Evolutionary conservation across 2,113 vertebrate genomes (phyloP), one percentile per base, ranked within the genome.

Genomic region (Misgurnus mizolepis): DNA sequence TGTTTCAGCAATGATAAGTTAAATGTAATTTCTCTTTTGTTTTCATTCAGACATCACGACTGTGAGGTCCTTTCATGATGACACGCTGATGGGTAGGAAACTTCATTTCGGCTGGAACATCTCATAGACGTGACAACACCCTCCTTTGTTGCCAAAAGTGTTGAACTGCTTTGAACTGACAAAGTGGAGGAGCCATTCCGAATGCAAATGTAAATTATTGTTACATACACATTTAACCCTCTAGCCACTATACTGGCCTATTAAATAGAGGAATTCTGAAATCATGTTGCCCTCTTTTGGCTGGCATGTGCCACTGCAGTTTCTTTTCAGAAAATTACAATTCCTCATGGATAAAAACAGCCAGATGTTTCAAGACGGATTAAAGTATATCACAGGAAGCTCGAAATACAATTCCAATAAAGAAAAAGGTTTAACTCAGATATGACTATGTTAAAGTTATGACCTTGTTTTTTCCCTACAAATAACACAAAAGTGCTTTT

Each of bases 241-340:
- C 86, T 87, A 88, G 86, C 88, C 82, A 85, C 84, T 87, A 75
- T 43, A 55, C 72, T 2, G 53, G 76, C 69, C 50, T 68, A 39
- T 72, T 81, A 85, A 80, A 85, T 82, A 12, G 43, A 77, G 84
- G 82, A 91, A 92, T 86, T 91, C 87, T 91, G 88, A 92, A 90
- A 90, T 90, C 86, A 92, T 91, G 92, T 92, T 94, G 93, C 93
- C 93, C 93, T 94, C 93, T 94, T 94, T 93, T 94, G 93, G 92
- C 58, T 81, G 86, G 78, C 79, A 79, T 80, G 73, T 80, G 90
- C 60, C 80, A 94, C 90, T 94, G 88, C 92, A 89, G 56, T 9
- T 17, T 49, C 7, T 79, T 79, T 49, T 84, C 43, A 6, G 40
- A 80, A 18, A 61, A 77, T 69, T 17, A 34, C 14, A 65, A 49